Percentiles rank a stretch among this genome's conserved stretches.
Evolutionary conservation across 2,888 invertebrate species (phyloP).

Genomic region (Drosophila imparisetae): DNA sequence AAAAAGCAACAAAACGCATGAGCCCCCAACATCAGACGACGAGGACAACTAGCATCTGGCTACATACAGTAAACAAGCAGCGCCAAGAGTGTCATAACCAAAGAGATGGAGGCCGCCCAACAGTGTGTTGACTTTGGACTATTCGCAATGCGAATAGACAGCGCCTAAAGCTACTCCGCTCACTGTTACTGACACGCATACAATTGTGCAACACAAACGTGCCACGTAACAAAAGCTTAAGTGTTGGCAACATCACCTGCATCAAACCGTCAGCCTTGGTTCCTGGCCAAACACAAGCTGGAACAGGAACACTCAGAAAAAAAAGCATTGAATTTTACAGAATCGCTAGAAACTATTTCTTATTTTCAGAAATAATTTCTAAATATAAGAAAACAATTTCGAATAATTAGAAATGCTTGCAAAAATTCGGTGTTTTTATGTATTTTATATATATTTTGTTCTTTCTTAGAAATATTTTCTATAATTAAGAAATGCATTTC

Average conservation of each 20-base stretch:
- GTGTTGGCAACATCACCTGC: background rate
- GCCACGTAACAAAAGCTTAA: slow-evolving; percentile 6
- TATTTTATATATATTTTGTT: too few relatives aligned
- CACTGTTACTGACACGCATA: slow-evolving; percentile 15
- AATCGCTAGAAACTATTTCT: background rate
- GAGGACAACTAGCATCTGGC: slow-evolving; percentile 31
- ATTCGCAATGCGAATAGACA: slow-evolving; percentile 17
- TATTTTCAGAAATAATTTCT: background rate
- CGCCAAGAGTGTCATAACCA: slow-evolving; percentile 19
- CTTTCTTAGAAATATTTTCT: background rate
- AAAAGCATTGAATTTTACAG: background rate
- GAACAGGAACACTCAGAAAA: background rate
- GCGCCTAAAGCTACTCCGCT: slow-evolving; percentile 4
- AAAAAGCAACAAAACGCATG: slow-evolving; percentile 3
- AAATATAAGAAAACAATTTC: background rate
- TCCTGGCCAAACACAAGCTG: background rate
- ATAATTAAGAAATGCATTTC: background rate
- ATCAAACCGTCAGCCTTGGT: background rate
- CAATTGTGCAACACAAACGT: slow-evolving; percentile 7
- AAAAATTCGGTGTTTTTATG: too few relatives aligned
- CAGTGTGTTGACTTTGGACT: slow-evolving; percentile 22
- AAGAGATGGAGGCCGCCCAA: background rate
- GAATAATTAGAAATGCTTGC: background rate
- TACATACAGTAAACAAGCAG: slow-evolving; percentile 35
- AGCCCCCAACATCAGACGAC: slow-evolving; percentile 20